Conservation (phyloP, 2,113 vertebrate species). For the Tychaedon coryphoeus region DNA sequence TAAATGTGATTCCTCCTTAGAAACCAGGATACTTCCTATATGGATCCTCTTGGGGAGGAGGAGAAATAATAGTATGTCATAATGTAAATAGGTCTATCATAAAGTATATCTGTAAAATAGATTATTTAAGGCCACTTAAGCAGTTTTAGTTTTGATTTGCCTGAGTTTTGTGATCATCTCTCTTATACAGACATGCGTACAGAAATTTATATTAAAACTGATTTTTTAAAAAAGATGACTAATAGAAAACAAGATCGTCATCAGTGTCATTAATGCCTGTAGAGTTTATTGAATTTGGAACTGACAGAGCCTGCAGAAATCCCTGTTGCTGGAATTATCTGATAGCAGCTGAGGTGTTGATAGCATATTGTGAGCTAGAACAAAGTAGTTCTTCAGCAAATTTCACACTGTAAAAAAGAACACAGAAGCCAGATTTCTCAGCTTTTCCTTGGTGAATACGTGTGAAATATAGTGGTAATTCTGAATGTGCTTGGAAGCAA, state of each 20-base stretch:
- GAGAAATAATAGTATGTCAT: not conserved
- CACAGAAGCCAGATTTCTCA: not conserved
- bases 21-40: not conserved
- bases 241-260: not conserved
- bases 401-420: not conserved
- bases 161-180: not conserved
- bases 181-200: not conserved
- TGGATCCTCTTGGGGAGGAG: not conserved
- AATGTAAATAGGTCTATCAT: not conserved
- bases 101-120: not conserved
- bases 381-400: not conserved
- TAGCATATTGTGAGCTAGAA: not conserved
- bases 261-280: not conserved
- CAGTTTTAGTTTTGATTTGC: not conserved
- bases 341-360: not conserved
- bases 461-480: not conserved
- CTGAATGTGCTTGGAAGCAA: not conserved
- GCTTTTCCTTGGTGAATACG: not conserved
- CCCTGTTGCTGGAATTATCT: not conserved
- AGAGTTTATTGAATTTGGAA: not conserved
- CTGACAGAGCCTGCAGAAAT: not conserved
- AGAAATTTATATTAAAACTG: not conserved
- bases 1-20: not conserved
- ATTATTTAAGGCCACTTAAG: not conserved
- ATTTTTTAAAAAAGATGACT: not conserved